phyloP scores from a whole-genome alignment of 2,888 invertebrate genomes.

The Drosophila kambysellisi region DNA sequence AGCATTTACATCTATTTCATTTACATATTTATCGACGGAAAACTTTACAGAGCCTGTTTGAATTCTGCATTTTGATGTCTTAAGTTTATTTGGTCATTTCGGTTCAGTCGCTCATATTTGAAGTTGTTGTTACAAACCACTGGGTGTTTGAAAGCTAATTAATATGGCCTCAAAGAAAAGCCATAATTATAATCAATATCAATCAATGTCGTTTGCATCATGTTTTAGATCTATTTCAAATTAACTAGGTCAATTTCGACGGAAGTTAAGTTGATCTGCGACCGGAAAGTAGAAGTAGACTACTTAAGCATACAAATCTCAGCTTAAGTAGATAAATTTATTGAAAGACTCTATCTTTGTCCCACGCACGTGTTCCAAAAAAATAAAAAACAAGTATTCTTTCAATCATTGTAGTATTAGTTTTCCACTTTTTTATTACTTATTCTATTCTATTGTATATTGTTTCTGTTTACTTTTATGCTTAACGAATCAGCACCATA shows the following conservation, averaged over 20 bases:
- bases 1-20: slow-evolving; percentile 10
- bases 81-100: slow-evolving; percentile 6
- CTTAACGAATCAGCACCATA: slow-evolving; percentile 3
- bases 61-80: slow-evolving; percentile 3
- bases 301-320: not conserved
- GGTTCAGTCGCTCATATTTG: not conserved
- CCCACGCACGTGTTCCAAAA: not conserved
- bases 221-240: not conserved
- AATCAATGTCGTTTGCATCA: slow-evolving; percentile 60
- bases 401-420: not conserved
- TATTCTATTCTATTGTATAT: not conserved
- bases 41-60: slow-evolving; percentile 3
- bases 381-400: not conserved
- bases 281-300: slow-evolving; percentile 15
- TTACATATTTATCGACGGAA: slow-evolving; percentile 39
- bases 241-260: slow-evolving; percentile 34
- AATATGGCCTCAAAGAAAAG: slow-evolving; percentile 59
- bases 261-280: slow-evolving; percentile 13
- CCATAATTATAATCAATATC: slow-evolving; percentile 49
- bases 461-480: not conserved
- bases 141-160: slow-evolving; percentile 33
- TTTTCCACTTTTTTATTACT: not conserved
- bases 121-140: slow-evolving; percentile 18
- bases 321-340: not conserved
- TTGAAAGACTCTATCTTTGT: not conserved